These are phyloP conservation scores for Todiramphus saurophagus DNA, from an alignment of 2,113 vertebrate species.

Conservation along the genomic window DNA sequence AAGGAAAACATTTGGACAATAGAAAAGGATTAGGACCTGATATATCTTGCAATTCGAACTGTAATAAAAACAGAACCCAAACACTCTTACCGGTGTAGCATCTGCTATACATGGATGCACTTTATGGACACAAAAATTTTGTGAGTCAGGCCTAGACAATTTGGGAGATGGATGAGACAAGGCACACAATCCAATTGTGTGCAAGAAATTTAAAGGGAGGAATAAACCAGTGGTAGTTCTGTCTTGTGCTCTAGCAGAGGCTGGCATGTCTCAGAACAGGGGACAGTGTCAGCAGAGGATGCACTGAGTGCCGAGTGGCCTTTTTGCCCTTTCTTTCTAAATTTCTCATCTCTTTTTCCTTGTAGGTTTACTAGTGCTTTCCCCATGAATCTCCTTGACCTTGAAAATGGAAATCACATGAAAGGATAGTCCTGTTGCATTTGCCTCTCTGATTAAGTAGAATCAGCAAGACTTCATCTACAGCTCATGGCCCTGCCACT, in stretches of 20 bases:
- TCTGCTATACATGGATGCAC: neutral
- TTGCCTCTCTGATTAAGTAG: neutral
- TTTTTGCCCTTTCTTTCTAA: neutral
- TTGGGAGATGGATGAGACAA: neutral
- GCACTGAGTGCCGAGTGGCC: neutral
- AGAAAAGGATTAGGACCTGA: neutral
- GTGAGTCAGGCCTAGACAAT: neutral
- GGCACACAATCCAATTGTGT: neutral
- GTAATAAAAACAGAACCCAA: neutral
- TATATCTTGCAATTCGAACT: neutral
- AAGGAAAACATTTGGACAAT: neutral
- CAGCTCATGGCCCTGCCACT: neutral
- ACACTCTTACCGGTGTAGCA: neutral
- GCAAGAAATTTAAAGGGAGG: neutral
- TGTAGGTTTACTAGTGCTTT: neutral
- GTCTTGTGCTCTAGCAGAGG: no score
- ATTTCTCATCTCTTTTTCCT: neutral
- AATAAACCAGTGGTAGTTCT: neutral
- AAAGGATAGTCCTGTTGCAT: accelerated
- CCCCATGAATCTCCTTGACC: neutral
- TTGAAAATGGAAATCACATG: neutral
- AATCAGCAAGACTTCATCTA: neutral
- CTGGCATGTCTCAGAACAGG: neutral
- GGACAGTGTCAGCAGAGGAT: neutral
- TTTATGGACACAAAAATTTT: neutral